These are phyloP conservation scores for Tragelaphus buxtoni DNA, from an alignment of 2,113 vertebrate species.

Conservation along the genomic window DNA sequence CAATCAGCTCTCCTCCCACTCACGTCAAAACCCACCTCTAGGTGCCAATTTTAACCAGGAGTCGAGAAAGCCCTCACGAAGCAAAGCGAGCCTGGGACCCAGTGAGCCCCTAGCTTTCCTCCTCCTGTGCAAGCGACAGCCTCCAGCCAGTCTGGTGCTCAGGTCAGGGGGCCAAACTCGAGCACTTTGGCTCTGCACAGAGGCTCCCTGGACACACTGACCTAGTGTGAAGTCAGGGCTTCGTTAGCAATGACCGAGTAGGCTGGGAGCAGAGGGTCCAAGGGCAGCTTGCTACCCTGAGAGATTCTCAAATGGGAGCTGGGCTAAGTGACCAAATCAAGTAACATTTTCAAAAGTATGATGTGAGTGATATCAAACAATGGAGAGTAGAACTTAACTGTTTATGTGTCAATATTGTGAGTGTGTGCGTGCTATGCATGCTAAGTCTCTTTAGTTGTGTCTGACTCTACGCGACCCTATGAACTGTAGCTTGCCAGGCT, in stretches of 20 bases:
- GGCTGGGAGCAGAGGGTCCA: not conserved
- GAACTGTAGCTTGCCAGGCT: not conserved
- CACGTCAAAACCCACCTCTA: not conserved
- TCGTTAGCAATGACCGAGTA: fast-evolving
- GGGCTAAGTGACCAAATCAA: not conserved
- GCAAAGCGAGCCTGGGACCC: not conserved
- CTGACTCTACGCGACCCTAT: not conserved
- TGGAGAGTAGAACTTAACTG: not conserved
- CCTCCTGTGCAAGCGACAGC: not conserved
- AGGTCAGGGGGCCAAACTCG: no score
- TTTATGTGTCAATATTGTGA: not conserved
- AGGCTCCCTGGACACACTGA: not conserved
- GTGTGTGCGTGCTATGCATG: not conserved
- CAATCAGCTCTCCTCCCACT: not conserved
- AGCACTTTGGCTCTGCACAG: not conserved
- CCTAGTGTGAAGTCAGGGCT: not conserved
- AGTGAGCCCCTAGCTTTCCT: not conserved
- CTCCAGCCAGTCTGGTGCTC: no score
- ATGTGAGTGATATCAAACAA: not conserved
- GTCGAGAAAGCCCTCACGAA: not conserved
- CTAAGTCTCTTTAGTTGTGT: not conserved
- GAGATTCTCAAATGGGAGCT: not conserved
- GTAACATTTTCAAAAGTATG: not conserved
- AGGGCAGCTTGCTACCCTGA: not conserved
- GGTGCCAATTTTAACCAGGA: not conserved